These are phyloP conservation scores for Hymenopus coronatus DNA, from an alignment of 2,888 invertebrate species.

Conservation along the genomic window DNA sequence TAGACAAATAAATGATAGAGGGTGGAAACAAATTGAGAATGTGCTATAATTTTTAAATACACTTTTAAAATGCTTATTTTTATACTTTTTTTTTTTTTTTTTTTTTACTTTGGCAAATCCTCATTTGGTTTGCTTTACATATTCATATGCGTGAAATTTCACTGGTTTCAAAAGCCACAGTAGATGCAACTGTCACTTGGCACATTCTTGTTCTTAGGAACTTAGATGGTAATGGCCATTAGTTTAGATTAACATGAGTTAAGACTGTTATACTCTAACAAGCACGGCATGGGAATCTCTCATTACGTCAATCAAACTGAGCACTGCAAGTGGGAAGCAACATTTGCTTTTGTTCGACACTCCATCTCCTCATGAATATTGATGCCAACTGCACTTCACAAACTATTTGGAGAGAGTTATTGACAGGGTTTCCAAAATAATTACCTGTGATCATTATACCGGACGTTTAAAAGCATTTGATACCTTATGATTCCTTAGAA, in stretches of 20 bases:
- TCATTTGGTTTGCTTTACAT: too few relatives aligned
- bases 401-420: background rate
- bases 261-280: background rate
- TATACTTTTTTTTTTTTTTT: too few relatives aligned
- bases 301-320: background rate
- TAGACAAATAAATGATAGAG: too few relatives aligned
- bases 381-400: background rate
- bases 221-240: background rate
- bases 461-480: background rate
- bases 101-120: too few relatives aligned
- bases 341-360: background rate
- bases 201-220: background rate
- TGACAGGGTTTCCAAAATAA: background rate
- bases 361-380: background rate
- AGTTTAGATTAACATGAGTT: background rate
- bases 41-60: too few relatives aligned
- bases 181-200: background rate
- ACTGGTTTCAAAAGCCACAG: too few relatives aligned
- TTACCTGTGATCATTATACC: background rate
- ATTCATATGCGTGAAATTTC: too few relatives aligned
- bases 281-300: background rate
- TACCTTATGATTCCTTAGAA: too few relatives aligned
- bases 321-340: background rate
- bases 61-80: too few relatives aligned
- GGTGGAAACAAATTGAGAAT: too few relatives aligned